Evolutionary conservation across 2,888 invertebrate genomes (phyloP), one percentile per base, ranked within the genome.

Genomic region (Gisinianus flammeolus): DNA sequence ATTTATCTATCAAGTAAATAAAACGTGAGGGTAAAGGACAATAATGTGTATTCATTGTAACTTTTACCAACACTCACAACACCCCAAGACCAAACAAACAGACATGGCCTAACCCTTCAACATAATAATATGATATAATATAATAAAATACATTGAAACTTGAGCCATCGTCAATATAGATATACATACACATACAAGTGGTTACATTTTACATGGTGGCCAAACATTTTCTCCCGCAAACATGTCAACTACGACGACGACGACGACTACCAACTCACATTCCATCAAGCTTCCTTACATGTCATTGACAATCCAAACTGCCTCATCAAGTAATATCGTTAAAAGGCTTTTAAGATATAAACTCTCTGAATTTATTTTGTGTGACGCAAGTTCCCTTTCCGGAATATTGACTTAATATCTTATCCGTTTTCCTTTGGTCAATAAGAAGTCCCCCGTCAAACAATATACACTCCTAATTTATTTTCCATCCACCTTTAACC

Each of bases 271-370:
- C n/a, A 58, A 58, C 58, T 24, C 44, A 58, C 58, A 58, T 58
- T 58, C 58, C 58, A 24, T 24, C 5, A n/a, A 58, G 58, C 58
- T 58, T 58, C 58, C 58, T 58, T 58, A 58, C 58, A 58, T 8
- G 1, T 24, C 24, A 58, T 24, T 12, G 16, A 58, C 58, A 58
- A 58, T n/a, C 22, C 22, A 58, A 44, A 58, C 58, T 6, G 22
- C 22, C 58, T 58, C 58, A 58, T 58, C 58, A 58, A 58, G 58
- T 58, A n/a, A 24, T 58, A 58, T 58, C 58, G 24, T 58, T 58
- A 58, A 58, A 58, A 58, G n/a, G 58, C 58, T 58, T 58, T 58
- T 58, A 58, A 58, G 58, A 58, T 58, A 58, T n/a, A 58, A 22
- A 6, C 44, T 10, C 2, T 24, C 22, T 58, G 58, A 58, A 58